Percentiles rank a stretch among this genome's conserved stretches.
phyloP scores from a whole-genome alignment of 2,113 vertebrate genomes.

The Tringa solitaria region DNA sequence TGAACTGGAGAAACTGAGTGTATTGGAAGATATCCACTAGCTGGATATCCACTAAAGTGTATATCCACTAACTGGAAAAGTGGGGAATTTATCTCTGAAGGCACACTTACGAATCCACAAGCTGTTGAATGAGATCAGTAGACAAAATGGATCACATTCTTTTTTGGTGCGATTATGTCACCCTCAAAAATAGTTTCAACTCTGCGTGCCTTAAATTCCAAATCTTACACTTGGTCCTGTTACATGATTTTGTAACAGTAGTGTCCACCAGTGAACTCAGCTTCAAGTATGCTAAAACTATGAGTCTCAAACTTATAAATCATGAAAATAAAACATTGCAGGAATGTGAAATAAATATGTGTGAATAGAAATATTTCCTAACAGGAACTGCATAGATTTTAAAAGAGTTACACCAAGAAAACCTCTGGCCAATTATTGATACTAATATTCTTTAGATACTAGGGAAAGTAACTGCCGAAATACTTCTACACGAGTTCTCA shows the following conservation, averaged over 20 bases:
- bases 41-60: too few relatives aligned
- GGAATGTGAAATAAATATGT: background rate
- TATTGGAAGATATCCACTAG: conserved; percentile 17
- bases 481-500: background rate
- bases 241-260: background rate
- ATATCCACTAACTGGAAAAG: background rate
- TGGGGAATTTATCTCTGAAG: conserved; percentile 41
- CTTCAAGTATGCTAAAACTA: background rate
- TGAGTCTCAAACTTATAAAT: background rate
- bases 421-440: background rate
- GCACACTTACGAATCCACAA: conserved; percentile 19
- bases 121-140: conserved; percentile 27
- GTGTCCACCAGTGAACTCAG: background rate
- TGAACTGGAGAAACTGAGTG: background rate
- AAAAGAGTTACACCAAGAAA: background rate
- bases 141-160: background rate
- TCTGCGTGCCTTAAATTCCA: conserved; percentile 43
- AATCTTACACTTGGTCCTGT: background rate
- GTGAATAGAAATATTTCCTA: background rate
- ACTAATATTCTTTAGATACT: background rate
- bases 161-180: background rate
- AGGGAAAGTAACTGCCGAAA: background rate
- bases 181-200: background rate
- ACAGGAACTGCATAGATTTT: background rate
- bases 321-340: background rate